phyloP scores from a whole-genome alignment of 2,113 vertebrate species.

The Ceyx melanurus region DNA sequence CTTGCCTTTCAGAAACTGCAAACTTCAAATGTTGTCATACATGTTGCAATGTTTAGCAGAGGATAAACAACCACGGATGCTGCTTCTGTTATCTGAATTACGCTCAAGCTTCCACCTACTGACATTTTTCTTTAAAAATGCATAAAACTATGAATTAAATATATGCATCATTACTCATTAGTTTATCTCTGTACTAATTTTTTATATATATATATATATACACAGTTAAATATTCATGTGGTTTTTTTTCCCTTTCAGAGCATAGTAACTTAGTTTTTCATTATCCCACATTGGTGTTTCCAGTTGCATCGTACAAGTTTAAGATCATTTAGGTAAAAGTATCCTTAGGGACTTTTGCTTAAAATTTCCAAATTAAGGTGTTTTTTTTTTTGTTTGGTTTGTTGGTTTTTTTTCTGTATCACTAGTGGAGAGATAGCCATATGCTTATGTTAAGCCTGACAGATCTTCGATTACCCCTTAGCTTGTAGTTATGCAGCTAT shows the following conservation, averaged over 20 bases:
- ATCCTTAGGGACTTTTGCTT: constrained; percentile 31
- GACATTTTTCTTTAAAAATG: constrained; percentile 45
- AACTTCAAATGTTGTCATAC: not conserved
- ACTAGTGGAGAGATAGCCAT: constrained; percentile 54
- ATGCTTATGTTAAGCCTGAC: constrained; percentile 73
- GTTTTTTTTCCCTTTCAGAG: constrained; percentile 29
- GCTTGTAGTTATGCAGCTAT: constrained; percentile 57
- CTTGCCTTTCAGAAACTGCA: not conserved
- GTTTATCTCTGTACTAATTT: constrained; percentile 48
- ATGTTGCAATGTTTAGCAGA: constrained; percentile 37
- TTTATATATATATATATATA: not conserved
- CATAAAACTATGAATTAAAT: constrained; percentile 62
- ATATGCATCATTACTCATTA: constrained; percentile 45
- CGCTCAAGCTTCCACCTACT: not conserved
- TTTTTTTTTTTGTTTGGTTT: not conserved
- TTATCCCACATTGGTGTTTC: not conserved
- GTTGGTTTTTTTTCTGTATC: not conserved
- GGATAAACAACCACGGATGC: constrained; percentile 7
- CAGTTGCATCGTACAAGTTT: constrained; percentile 9
- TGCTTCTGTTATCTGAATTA: constrained; percentile 59
- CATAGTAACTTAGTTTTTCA: not conserved
- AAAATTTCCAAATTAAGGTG: constrained; percentile 59
- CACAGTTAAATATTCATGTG: constrained; percentile 54
- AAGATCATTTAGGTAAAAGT: constrained; percentile 58
- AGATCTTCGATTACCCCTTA: constrained; percentile 69